A percentile compares a stretch with the other conserved stretches of the same genome.
phyloP scores from a whole-genome alignment of 2,797 vertebrate species.

The Neostethus bicornis region DNA sequence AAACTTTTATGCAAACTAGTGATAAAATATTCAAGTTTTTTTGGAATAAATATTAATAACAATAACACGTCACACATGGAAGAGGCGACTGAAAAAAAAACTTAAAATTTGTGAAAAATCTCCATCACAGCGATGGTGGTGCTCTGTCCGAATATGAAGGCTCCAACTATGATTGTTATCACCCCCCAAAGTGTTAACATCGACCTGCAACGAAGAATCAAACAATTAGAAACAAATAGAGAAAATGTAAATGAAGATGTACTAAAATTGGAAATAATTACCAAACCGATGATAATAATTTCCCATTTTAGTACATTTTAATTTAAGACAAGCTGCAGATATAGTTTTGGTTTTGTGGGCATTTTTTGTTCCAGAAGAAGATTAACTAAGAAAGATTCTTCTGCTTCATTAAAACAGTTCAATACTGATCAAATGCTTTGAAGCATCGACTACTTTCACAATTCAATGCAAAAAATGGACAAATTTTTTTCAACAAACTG shows the following conservation, averaged over 20 bases:
- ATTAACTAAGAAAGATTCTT: too few relatives aligned
- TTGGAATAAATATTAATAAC: too few relatives aligned
- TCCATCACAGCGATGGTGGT: slow-evolving; percentile 85
- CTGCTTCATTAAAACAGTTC: too few relatives aligned
- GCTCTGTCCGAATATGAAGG: slow-evolving; percentile 91
- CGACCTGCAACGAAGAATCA: slow-evolving; percentile 70
- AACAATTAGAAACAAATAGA: background rate
- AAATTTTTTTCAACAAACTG: background rate
- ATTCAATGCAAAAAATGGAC: too few relatives aligned
- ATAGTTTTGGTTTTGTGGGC: too few relatives aligned
- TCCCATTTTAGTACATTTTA: too few relatives aligned
- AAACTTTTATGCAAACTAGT: slow-evolving; percentile 2
- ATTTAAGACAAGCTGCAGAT: too few relatives aligned
- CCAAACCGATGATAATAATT: too few relatives aligned
- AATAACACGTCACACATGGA: slow-evolving; percentile 15
- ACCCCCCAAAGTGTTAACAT: slow-evolving; percentile 85
- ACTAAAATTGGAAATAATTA: too few relatives aligned
- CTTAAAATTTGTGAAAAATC: slow-evolving; percentile 72
- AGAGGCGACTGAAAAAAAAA: background rate
- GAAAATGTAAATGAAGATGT: slow-evolving; percentile 1
- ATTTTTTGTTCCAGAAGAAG: too few relatives aligned
- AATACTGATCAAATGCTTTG: too few relatives aligned
- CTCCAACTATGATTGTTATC: slow-evolving; percentile 82
- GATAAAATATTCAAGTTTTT: slow-evolving; percentile 13
- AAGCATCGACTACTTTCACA: too few relatives aligned